phyloP scores from a whole-genome alignment of 2,113 vertebrate genomes.

The Pseudorectes ferrugineus region DNA sequence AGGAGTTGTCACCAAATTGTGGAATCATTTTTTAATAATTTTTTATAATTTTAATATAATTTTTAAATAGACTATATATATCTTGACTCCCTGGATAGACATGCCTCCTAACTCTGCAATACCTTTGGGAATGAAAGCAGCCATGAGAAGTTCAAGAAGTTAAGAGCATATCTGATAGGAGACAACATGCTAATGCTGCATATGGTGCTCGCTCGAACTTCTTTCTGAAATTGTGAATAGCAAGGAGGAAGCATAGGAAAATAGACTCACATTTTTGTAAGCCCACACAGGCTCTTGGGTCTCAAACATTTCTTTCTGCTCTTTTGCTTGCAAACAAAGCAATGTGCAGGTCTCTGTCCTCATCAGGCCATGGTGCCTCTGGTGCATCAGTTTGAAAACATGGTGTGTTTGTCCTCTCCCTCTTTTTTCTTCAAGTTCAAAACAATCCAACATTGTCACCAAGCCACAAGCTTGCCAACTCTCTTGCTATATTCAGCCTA shows the following conservation, averaged over 20 bases:
- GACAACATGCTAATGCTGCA: neutral
- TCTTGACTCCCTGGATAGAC: neutral
- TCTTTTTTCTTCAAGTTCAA: neutral
- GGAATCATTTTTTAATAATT: neutral
- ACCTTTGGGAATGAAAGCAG: neutral
- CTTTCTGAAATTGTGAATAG: neutral
- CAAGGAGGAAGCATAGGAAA: neutral
- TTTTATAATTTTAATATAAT: too few relatives aligned
- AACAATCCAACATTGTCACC: neutral
- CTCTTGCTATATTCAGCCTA: neutral
- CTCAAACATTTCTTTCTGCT: neutral
- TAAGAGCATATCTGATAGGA: neutral
- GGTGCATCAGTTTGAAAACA: neutral
- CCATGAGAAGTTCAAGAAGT: neutral
- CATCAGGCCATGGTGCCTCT: neutral
- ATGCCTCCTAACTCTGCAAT: neutral
- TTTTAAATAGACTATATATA: neutral
- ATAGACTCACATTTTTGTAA: neutral
- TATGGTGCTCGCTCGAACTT: neutral
- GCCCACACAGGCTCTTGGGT: neutral
- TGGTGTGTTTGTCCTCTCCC: neutral
- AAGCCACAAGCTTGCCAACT: neutral
- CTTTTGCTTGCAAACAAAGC: neutral
- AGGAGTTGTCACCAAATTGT: neutral
- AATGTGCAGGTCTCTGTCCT: neutral